Percentiles rank a stretch among this genome's conserved stretches.
These are phyloP conservation scores for Hepsetus odoe DNA, from an alignment of 2,113 vertebrate species.

Conservation along the genomic window DNA sequence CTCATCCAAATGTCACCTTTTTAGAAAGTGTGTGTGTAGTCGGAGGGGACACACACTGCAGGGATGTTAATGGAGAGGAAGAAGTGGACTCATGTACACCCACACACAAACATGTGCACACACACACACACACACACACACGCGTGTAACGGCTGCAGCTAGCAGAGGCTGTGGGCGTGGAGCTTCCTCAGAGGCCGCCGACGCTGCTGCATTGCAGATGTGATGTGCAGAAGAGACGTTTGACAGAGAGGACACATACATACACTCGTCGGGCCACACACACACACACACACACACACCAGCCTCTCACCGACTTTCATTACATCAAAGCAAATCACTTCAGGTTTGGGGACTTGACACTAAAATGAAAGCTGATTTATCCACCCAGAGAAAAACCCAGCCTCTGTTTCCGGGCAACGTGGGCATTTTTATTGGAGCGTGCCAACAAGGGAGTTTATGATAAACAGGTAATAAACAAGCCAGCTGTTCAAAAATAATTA, in stretches of 20 bases:
- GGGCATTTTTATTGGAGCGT: no score
- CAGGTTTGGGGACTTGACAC: no score
- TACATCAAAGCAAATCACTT: background rate
- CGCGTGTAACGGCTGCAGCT: background rate
- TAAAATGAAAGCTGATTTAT: background rate
- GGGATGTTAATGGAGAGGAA: background rate
- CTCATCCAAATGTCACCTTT: conserved; percentile 13
- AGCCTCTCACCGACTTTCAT: background rate
- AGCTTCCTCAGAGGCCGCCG: background rate
- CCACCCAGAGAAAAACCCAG: background rate
- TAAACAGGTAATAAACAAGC: no score
- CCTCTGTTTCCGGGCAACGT: no score
- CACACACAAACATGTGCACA: background rate
- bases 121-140: conserved; percentile 36
- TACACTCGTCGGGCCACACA: background rate
- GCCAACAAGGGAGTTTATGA: no score
- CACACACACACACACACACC: conserved; percentile 1
- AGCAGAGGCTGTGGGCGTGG: conserved; percentile 40
- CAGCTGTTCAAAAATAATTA: no score
- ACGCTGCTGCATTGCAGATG: conserved; percentile 58
- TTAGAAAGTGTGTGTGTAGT: background rate
- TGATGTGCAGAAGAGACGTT: conserved; percentile 22
- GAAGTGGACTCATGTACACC: conserved; percentile 5
- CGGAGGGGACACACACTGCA: background rate
- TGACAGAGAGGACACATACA: conserved; percentile 18